These are phyloP conservation scores for Tenthredo distinguenda DNA, from an alignment of 2,888 invertebrate species.

Conservation along the genomic window DNA sequence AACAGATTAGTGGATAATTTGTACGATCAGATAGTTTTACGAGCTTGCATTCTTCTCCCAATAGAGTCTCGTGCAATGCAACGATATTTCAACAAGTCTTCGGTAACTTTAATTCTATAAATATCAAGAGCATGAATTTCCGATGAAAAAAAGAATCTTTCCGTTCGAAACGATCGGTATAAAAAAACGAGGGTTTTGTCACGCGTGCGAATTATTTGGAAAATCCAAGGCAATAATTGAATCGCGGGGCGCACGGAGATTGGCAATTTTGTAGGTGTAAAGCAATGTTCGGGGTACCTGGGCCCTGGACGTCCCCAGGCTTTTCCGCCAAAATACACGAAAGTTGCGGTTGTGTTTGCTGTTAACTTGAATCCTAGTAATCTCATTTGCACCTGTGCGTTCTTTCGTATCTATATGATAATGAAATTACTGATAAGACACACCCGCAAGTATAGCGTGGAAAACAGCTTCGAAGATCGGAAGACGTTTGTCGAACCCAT, in stretches of 20 bases:
- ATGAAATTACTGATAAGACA: slow-evolving; percentile 36
- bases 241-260: neutral
- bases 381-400: slow-evolving; percentile 40
- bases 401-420: slow-evolving; percentile 42
- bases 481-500: slow-evolving; percentile 55
- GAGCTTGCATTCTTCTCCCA: neutral
- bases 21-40: neutral
- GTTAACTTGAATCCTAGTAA: slow-evolving; percentile 34
- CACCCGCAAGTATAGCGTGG: slow-evolving; percentile 10
- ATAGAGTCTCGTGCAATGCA: neutral
- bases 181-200: neutral
- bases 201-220: neutral
- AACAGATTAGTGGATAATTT: neutral
- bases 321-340: slow-evolving; percentile 14
- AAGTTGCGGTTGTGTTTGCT: slow-evolving; percentile 32
- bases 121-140: neutral
- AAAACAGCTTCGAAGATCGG: slow-evolving; percentile 24
- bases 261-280: slow-evolving; percentile 33
- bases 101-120: neutral
- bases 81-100: neutral
- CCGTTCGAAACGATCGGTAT: neutral
- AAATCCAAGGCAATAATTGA: neutral
- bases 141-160: neutral
- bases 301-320: neutral
- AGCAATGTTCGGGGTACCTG: neutral